A percentile compares a stretch with the other conserved stretches of the same genome.
Conservation (phyloP, 2,113 vertebrate genomes). For the Phrynosoma platyrhinos region DNA sequence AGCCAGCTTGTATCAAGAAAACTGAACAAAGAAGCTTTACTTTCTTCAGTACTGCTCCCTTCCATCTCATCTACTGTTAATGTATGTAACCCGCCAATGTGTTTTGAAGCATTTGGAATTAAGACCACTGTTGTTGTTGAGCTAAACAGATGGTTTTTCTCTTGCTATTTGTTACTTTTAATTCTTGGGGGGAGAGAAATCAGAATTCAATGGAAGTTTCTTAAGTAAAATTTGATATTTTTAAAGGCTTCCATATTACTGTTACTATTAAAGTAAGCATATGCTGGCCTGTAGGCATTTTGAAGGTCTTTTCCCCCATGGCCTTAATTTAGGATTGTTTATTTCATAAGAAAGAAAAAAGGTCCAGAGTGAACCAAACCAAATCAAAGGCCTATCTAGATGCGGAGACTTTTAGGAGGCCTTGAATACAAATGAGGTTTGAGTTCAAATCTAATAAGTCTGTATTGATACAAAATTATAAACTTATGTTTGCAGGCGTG, state of each 20-base stretch:
- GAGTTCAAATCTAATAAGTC: neutral
- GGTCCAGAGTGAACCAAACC: neutral
- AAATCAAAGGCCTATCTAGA: neutral
- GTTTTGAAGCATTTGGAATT: no score
- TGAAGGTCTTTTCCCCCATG: neutral
- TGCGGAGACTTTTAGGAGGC: neutral
- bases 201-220: neutral
- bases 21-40: no score
- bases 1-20: neutral
- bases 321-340: neutral
- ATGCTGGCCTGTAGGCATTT: neutral
- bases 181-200: neutral
- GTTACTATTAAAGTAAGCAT: neutral
- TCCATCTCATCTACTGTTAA: no score
- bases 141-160: no score
- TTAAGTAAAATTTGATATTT: neutral
- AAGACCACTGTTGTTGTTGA: no score
- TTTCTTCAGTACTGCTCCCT: no score
- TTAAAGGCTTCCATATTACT: neutral
- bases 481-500: constrained; percentile 80
- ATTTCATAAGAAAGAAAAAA: neutral
- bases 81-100: no score
- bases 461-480: no score
- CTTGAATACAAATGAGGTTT: neutral
- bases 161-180: neutral